Evolutionary conservation across 30 jellyfish, hydroid and myxozoan genomes (phyloP).

Genomic region (Cassiopea andromeda): DNA sequence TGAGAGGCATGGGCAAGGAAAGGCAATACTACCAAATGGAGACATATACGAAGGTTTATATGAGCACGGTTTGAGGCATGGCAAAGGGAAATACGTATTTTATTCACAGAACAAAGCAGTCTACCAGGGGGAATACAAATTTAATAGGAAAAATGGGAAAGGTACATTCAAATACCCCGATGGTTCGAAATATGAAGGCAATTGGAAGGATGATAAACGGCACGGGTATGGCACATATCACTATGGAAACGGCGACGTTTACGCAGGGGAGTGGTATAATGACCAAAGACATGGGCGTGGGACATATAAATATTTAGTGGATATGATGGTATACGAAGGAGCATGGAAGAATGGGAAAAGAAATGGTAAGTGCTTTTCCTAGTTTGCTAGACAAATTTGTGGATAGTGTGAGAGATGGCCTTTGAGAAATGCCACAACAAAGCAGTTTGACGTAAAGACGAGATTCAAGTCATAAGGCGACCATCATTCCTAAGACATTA

Average conservation of each 20-base stretch:
- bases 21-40: constrained; percentile 85
- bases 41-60: constrained; percentile 85
- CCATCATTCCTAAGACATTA: too few relatives aligned
- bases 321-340: constrained; percentile 84
- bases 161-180: constrained; percentile 87
- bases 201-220: constrained; percentile 93
- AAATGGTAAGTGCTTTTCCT: constrained; percentile 56
- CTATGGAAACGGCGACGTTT: constrained; percentile 85
- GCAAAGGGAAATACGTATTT: constrained; percentile 82
- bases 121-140: constrained; percentile 73
- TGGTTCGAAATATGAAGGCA: constrained; percentile 86
- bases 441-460: too few relatives aligned
- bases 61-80: constrained; percentile 87
- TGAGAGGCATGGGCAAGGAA: constrained; percentile 92
- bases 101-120: constrained; percentile 74
- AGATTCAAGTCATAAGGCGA: too few relatives aligned
- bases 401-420: too few relatives aligned
- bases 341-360: constrained; percentile 89
- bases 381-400: not conserved
- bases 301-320: constrained; percentile 74
- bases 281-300: constrained; percentile 90
- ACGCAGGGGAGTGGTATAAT: constrained; percentile 88
- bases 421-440: too few relatives aligned
- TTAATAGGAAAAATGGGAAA: constrained; percentile 80
- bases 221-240: constrained; percentile 83